Conservation (phyloP, 2,797 vertebrate genomes). For the Sandelia bainsii region DNA sequence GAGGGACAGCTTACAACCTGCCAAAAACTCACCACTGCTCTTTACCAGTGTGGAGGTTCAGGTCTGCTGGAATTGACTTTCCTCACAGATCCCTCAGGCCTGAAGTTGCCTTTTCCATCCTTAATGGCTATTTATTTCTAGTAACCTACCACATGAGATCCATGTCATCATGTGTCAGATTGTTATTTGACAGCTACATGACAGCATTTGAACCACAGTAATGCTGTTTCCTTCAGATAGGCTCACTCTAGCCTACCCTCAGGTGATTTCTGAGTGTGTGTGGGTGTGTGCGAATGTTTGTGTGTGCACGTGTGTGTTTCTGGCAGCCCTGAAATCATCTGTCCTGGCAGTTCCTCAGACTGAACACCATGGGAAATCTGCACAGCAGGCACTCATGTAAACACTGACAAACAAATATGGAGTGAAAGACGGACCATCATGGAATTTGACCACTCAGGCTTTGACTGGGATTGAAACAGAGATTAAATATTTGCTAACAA, state of each 20-base stretch:
- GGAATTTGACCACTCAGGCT: not conserved
- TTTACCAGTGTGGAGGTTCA: too few species aligned
- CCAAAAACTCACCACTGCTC: too few species aligned
- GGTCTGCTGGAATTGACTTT: too few species aligned
- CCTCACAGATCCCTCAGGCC: too few species aligned
- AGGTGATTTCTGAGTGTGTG: not conserved
- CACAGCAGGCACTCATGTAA: conserved; percentile 17
- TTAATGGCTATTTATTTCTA: too few species aligned
- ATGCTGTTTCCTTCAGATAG: not conserved
- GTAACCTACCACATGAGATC: too few species aligned
- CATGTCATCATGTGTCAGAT: not conserved
- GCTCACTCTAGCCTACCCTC: not conserved
- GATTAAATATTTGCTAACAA: not conserved
- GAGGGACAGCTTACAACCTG: too few species aligned
- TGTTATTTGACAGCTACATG: not conserved
- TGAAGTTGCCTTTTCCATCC: too few species aligned
- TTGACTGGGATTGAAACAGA: not conserved
- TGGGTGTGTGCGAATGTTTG: too few species aligned
- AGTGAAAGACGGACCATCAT: not conserved
- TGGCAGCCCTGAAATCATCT: not conserved
- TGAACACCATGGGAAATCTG: conserved; percentile 33
- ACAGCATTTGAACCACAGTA: conserved; percentile 8
- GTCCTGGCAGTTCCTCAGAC: conserved; percentile 18
- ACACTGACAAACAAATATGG: conserved; percentile 18
- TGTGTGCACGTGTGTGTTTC: not conserved